Conservation (phyloP, 2,888 invertebrate species). For the Scaptomyza cyrtandrae region DNA sequence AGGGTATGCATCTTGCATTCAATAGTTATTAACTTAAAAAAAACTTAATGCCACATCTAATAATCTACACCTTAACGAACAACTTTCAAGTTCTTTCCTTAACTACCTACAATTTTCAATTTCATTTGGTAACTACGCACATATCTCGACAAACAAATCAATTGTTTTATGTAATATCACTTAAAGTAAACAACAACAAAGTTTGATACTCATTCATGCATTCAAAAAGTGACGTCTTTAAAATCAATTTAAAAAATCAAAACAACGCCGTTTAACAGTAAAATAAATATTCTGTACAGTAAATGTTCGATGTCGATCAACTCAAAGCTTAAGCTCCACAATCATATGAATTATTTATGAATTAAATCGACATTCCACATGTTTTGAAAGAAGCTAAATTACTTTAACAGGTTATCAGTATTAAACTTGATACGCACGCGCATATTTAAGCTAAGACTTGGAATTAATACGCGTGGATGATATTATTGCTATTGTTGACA, state of each 20-base stretch:
- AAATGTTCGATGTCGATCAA: slow-evolving; percentile 3
- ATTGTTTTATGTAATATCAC: neutral
- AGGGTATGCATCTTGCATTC: no score
- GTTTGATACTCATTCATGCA: slow-evolving; percentile 5
- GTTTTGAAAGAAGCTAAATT: neutral
- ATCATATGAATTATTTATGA: neutral
- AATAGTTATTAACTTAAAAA: neutral
- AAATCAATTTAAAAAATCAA: neutral
- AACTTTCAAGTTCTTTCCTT: no score
- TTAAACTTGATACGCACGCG: neutral
- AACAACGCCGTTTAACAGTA: neutral
- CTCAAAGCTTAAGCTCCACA: neutral
- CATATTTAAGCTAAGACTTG: slow-evolving; percentile 1
- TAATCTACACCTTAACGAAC: no score
- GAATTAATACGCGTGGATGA: neutral
- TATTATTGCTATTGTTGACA: neutral
- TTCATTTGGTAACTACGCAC: no score
- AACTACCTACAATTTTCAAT: no score
- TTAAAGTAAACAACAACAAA: neutral
- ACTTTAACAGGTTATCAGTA: slow-evolving; percentile 17
- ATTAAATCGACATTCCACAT: slow-evolving; percentile 3
- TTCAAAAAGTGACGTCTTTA: slow-evolving; percentile 5
- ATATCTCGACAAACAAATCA: neutral
- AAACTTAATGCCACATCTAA: neutral
- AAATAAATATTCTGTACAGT: neutral